These are phyloP conservation scores for Hirtodrosophila alboralis DNA, from an alignment of 2,888 invertebrate species.

Conservation along the genomic window DNA sequence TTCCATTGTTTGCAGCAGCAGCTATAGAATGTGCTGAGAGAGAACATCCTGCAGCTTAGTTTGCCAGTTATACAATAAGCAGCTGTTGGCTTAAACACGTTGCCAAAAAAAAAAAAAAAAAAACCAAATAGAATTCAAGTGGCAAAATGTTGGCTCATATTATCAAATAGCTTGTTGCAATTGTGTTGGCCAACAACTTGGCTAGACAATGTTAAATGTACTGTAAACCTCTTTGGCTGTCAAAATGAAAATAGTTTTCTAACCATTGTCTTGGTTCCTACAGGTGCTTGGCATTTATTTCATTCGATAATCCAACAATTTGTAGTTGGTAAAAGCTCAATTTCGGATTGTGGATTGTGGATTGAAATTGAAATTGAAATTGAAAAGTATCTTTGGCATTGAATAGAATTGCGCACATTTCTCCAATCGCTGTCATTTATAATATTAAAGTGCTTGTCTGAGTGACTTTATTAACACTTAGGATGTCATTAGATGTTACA, in stretches of 20 bases:
- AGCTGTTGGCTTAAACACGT: too few species aligned
- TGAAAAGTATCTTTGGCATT: slow-evolving; percentile 14
- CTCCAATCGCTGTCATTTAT: slow-evolving; percentile 14
- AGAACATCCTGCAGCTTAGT: neutral
- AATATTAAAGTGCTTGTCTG: slow-evolving; percentile 11
- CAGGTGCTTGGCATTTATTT: too few species aligned
- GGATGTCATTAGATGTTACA: slow-evolving; percentile 46
- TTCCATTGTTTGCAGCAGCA: neutral
- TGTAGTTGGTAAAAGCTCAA: too few species aligned
- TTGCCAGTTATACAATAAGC: neutral
- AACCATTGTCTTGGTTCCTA: too few species aligned
- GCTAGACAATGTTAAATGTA: slow-evolving; percentile 48
- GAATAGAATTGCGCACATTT: slow-evolving; percentile 22
- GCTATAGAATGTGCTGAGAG: too few species aligned
- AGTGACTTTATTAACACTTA: slow-evolving; percentile 34
- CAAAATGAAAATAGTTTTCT: slow-evolving; percentile 38
- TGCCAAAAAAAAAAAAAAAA: too few species aligned
- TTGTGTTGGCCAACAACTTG: neutral
- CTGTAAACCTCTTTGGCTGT: slow-evolving; percentile 41
- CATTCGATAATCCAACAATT: too few species aligned
- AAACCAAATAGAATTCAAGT: too few species aligned
- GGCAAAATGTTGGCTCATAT: too few species aligned
- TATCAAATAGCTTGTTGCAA: too few species aligned
- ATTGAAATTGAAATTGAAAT: too few species aligned
- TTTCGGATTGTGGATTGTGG: too few species aligned